Evolutionary conservation across 2,113 vertebrate species (phyloP).

Genomic region (Pseudorhombus dupliciocellatus): DNA sequence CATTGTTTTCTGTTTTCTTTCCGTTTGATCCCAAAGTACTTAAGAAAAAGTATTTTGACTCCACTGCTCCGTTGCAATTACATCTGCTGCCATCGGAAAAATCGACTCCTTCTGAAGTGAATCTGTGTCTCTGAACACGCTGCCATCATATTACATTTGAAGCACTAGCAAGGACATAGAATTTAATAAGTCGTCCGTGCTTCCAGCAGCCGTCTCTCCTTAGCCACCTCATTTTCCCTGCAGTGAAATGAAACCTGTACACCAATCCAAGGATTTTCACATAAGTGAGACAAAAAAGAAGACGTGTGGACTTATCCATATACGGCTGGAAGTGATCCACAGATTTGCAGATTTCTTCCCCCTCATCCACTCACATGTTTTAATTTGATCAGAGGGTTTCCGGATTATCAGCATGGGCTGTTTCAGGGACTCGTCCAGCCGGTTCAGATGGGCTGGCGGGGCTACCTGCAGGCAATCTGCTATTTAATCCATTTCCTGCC

Average conservation of each 20-base stretch:
- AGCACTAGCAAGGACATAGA: neutral
- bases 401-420: slow-evolving; percentile 55
- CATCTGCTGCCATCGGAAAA: neutral
- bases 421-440: slow-evolving; percentile 43
- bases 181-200: neutral
- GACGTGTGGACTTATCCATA: slow-evolving; percentile 3
- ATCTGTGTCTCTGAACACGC: neutral
- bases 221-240: slow-evolving; percentile 1
- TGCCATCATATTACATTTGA: neutral
- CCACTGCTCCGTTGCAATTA: neutral
- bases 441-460: slow-evolving; percentile 51
- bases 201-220: neutral
- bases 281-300: slow-evolving; percentile 11
- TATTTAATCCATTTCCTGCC: slow-evolving; percentile 53
- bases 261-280: slow-evolving; percentile 14
- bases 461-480: slow-evolving; percentile 63
- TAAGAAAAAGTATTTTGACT: neutral
- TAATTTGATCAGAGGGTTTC: slow-evolving; percentile 69
- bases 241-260: slow-evolving; percentile 9
- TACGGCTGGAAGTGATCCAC: slow-evolving; percentile 35
- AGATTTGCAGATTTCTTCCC: slow-evolving; percentile 26
- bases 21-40: neutral
- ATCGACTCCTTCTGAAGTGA: neutral
- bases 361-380: slow-evolving; percentile 54
- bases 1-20: neutral